phyloP scores from a whole-genome alignment of 2,113 vertebrate species.

The Stegostoma tigrinum region DNA sequence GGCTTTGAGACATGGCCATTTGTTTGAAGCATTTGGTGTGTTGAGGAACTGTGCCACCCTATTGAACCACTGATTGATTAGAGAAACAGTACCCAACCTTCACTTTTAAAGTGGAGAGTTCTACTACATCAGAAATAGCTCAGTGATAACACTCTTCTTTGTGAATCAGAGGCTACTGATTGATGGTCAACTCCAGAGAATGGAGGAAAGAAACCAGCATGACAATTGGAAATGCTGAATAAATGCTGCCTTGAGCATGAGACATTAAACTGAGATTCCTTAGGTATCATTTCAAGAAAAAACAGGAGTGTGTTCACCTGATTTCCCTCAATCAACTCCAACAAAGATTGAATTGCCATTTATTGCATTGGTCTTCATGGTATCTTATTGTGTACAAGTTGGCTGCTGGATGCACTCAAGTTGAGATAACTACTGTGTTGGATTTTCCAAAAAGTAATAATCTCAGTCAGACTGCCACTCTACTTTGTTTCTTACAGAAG shows the following conservation, averaged over 20 bases:
- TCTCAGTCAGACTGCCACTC: no score
- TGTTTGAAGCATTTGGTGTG: no score
- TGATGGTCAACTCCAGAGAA: neutral
- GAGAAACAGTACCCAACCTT: neutral
- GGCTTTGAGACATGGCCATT: no score
- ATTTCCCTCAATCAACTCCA: neutral
- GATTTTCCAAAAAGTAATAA: no score
- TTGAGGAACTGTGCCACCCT: no score
- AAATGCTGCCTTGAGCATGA: neutral
- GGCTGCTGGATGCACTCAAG: neutral
- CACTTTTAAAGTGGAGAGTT: neutral
- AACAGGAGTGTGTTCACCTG: neutral
- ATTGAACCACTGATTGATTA: neutral
- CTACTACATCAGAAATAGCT: neutral
- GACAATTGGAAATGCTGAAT: neutral
- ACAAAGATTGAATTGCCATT: neutral
- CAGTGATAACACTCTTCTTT: neutral
- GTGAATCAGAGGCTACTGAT: neutral
- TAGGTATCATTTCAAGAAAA: neutral
- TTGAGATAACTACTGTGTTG: neutral
- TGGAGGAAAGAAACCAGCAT: neutral
- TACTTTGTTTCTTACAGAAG: no score
- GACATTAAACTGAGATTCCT: neutral
- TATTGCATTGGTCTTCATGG: neutral
- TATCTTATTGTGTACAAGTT: neutral